These are phyloP conservation scores for Pollachius pollachius DNA, from an alignment of 2,113 vertebrate species.

Conservation along the genomic window DNA sequence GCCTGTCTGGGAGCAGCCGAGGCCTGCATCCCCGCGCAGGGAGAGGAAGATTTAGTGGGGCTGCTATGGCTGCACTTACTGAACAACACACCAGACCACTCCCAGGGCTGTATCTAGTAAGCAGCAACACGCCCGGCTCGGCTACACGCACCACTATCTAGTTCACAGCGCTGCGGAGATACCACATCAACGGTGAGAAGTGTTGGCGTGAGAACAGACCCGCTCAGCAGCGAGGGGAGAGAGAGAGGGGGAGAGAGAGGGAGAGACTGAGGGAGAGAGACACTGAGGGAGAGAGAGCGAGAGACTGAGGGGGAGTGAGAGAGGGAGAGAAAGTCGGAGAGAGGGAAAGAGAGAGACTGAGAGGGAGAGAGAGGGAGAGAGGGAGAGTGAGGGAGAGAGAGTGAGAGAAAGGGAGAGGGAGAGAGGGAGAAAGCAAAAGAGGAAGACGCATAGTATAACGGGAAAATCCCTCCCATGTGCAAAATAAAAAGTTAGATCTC, in stretches of 20 bases:
- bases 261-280: too few relatives aligned
- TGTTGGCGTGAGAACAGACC: slow-evolving; percentile 48
- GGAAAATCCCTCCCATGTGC: too few relatives aligned
- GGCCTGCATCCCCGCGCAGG: slow-evolving; percentile 51
- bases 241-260: slow-evolving; percentile 8
- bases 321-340: too few relatives aligned
- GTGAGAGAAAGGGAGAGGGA: background rate
- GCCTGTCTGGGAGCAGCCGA: slow-evolving; percentile 63
- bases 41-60: background rate
- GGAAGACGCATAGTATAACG: too few relatives aligned
- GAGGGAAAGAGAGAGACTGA: background rate
- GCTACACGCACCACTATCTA: background rate
- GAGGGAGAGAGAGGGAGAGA: too few relatives aligned
- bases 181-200: slow-evolving; percentile 49
- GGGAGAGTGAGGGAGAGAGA: too few relatives aligned
- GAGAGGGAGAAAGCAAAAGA: too few relatives aligned
- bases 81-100: background rate
- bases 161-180: slow-evolving; percentile 47
- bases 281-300: background rate
- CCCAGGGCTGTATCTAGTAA: background rate
- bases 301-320: too few relatives aligned
- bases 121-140: background rate
- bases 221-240: slow-evolving; percentile 18
- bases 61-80: background rate
- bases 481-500: too few relatives aligned